Evolutionary conservation across 1,140 invertebrate species (phyloP), one percentile per base, ranked within the genome.

Genomic region (Sipha flava): DNA sequence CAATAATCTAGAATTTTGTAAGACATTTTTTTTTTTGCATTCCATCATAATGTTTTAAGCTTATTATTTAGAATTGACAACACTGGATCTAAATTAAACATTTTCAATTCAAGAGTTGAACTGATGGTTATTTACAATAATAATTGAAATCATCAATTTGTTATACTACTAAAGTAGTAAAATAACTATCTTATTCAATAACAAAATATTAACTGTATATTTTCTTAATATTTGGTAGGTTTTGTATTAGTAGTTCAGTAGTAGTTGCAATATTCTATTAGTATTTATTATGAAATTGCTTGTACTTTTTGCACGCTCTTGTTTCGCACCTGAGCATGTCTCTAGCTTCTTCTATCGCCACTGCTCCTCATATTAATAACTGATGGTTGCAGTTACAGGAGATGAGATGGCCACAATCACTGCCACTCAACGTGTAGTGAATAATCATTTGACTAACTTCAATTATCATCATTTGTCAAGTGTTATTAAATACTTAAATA

Each of bases 401-500:
- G 73, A 77, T 59, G 73, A 57, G 43, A 77, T 77, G 73, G 73
- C 73, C n/a, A 77, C 73, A 59, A 77, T 77, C 14, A 77, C 73
- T 26, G 52, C 73, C 31, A 57, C 73, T 10, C 73, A 54, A 7
- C 52, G 73, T 43, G 73, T 77, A 34, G 73, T 77, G 14, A 77
- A 77, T 77, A 77, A 77, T 59, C 73, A 77, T 59, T 9, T 77
- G 52, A 77, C 73, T 14, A 77, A 77, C 34, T 59, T 77, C 73
- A 77, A 77, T 59, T 77, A 77, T 77, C 73, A 77, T 43, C 73
- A 77, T 57, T 77, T 77, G 49, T 77, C 73, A 54, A 77, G 73
- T 59, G 73, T 77, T 29, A 77, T 77, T 26, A 77, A 77, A 40
- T 77, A 77, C 34, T 54, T 77, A 16, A 77, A 77, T 77, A 77